Conservation (phyloP, 2,797 vertebrate genomes). For the Coregonus suidteri region DNA sequence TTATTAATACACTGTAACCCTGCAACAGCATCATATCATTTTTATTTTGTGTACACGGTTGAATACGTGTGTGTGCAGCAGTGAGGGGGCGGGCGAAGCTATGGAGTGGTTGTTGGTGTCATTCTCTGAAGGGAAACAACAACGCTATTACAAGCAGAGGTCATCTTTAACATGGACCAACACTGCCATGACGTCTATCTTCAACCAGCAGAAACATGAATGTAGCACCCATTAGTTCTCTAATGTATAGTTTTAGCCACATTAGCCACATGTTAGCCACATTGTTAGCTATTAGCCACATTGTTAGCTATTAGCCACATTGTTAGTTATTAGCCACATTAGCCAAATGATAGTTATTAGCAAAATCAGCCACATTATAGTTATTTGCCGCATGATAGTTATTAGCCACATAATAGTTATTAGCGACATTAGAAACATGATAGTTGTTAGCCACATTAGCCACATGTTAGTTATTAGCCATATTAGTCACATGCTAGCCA, state of each 20-base stretch:
- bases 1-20: slow-evolving; percentile 19
- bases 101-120: slow-evolving; percentile 46
- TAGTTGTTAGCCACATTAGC: too few relatives aligned
- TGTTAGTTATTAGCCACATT: not conserved
- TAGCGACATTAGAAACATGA: too few relatives aligned
- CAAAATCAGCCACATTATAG: too few relatives aligned
- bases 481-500: too few relatives aligned
- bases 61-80: not conserved
- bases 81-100: slow-evolving; percentile 12
- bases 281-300: not conserved
- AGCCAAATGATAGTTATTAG: not conserved
- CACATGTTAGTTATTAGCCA: too few relatives aligned
- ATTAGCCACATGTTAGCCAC: not conserved
- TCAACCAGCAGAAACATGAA: slow-evolving; percentile 12
- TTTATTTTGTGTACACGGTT: not conserved
- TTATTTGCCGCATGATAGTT: not conserved
- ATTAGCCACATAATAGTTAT: too few relatives aligned
- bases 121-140: slow-evolving; percentile 49
- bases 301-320: not conserved
- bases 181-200: slow-evolving; percentile 40
- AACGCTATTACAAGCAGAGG: slow-evolving; percentile 47
- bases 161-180: slow-evolving; percentile 45
- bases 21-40: slow-evolving; percentile 16
- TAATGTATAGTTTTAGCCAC: not conserved
- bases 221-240: too few relatives aligned